Evolutionary conservation across 2,113 vertebrate genomes (phyloP), one percentile per base, ranked within the genome.

Genomic region (Ictidomys tridecemlineatus): DNA sequence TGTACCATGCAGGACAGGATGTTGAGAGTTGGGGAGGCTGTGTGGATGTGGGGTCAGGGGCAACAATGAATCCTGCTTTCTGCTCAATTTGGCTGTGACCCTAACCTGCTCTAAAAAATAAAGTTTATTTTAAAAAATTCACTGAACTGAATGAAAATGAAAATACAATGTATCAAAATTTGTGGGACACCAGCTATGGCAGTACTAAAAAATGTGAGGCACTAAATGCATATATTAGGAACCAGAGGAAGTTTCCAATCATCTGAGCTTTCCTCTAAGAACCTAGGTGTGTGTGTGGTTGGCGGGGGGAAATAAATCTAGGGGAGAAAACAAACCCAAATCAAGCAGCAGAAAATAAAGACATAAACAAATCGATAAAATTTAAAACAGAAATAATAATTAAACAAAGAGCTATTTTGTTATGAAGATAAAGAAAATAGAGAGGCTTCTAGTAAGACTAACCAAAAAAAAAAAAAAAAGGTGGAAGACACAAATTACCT

Each of bases 401-500:
- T 26, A 69, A 93, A 77, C 67, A 72, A 56, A 94, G 37, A 94
- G 32, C 22, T 58, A 65, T 42, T 86, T 78, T 48, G 65, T 78
- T 80, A 39, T 34, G 84, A 96, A 79, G 30, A 73, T 69, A 48
- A 96, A 85, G 69, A 61, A 93, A 78, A 93, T 5, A 76, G 56
- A 90, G 69, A 93, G 90, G 74, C 17, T 39, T 85, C 69, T 83
- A 67, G 42, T 17, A 93, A 94, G 17, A 63, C 0, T 48, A 45
- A 86, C n/a, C 45, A 45, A 45, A 45, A 51, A 51, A 51, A 51
- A 51, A 63, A 28, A 85, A 79, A 34, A 32, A 87, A 84, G 30
- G 94, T 20, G 4, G 26, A 94, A n/a, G n/a, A 78, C 39, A 94
- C 9, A 69, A 63, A 79, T 39, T 18, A 65, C 42, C 69, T 74